phyloP scores from a whole-genome alignment of 1,140 invertebrate species.

The Lethocerus indicus region DNA sequence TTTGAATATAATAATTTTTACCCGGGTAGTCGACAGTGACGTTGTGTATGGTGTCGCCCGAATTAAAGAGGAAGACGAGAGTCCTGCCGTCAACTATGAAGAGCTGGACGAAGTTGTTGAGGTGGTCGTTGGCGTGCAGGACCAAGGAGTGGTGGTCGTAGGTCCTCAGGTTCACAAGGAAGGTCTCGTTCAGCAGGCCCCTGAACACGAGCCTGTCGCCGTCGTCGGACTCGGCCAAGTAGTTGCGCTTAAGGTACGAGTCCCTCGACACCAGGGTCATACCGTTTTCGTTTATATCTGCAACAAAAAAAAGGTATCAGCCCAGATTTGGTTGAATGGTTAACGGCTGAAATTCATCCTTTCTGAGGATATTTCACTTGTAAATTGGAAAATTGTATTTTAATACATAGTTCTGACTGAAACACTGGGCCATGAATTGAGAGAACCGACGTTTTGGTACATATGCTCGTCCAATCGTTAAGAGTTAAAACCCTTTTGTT shows the following conservation, averaged over 20 bases:
- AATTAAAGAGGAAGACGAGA: slow-evolving; percentile 71
- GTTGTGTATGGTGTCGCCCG: slow-evolving; percentile 59
- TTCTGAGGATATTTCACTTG: too few species aligned
- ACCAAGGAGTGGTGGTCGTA: slow-evolving; percentile 67
- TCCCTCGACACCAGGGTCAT: slow-evolving; percentile 69
- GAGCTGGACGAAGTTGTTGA: slow-evolving; percentile 86
- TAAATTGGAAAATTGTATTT: too few species aligned
- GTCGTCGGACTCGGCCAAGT: slow-evolving; percentile 38
- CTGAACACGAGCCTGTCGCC: slow-evolving; percentile 40
- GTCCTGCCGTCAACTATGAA: slow-evolving; percentile 56
- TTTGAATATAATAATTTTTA: slow-evolving; percentile 19
- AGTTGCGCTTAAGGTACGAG: slow-evolving; percentile 62
- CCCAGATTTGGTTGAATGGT: too few species aligned
- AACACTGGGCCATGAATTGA: too few species aligned
- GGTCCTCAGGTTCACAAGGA: slow-evolving; percentile 73
- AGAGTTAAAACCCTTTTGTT: too few species aligned
- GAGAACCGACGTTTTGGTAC: too few species aligned
- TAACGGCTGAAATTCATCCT: too few species aligned
- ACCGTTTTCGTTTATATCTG: slow-evolving; percentile 80
- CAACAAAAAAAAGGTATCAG: slow-evolving; percentile 25
- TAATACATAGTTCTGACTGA: too few species aligned
- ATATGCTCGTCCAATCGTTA: too few species aligned
- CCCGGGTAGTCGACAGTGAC: slow-evolving; percentile 50
- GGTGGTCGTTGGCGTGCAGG: slow-evolving; percentile 79
- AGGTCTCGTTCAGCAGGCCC: slow-evolving; percentile 47